Base-by-base conservation (phyloP, 2,888 invertebrate species). In the Harpalus rubripes region DNA sequence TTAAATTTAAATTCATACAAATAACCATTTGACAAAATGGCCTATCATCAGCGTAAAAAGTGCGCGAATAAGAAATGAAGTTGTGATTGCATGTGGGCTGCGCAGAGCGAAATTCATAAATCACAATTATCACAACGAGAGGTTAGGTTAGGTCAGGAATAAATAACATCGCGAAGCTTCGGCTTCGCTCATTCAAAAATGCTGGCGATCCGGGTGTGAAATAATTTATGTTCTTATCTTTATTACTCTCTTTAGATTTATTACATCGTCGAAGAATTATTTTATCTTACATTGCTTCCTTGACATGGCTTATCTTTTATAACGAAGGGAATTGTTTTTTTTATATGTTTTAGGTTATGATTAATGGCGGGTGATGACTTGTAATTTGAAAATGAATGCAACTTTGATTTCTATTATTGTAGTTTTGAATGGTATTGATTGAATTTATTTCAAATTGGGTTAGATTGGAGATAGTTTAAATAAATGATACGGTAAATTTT, bases 211-310 rank as follows among this genome's bases (percentile, higher is more conserved):
- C 52, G 58, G 52, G 81, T 56, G 81, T 81, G 81, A 81, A 81
- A 68, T 81, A 81, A 81, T 81, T 81, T 81, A 81, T 81, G 81
- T 72, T 44, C 81, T 81, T 81, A 81, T 81, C 81, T 81, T 81
- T 68, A 81, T 81, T 72, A 72, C 81, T 81, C 68, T 81, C n/a
- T 65, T 26, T 18, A 68, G 81, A 81, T 81, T 81, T 81, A 81
- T 81, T 26, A 72, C 81, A 78, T n/a, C 12, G 41, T 15, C 58
- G 58, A 78, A 32, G n/a, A 78, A 78, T 78, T 58, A 78, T 78
- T 78, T 78, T 78, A 58, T 76, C 72, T 72, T 12, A n/a, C 63
- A 68, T 68, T 39, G 26, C 41, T 44, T 74, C 44, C 72, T 74
- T 44, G 68, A 26, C 32, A 32, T 32, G 15, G 5, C 41, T 32